Conservation (phyloP, 2,888 invertebrate species). For the Synanthedon formicaeformis region DNA sequence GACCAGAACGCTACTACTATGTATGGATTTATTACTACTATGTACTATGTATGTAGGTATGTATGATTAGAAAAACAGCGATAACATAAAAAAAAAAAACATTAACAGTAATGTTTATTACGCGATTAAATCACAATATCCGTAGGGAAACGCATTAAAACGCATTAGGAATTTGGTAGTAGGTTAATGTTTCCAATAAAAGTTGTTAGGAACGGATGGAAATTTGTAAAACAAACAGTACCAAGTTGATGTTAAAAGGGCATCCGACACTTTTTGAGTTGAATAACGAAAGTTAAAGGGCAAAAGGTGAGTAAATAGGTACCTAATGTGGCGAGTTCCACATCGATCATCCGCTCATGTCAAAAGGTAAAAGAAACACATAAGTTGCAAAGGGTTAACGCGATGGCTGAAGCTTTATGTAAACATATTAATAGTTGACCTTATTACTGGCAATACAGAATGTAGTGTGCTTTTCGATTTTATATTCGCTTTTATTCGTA, state of each 20-base stretch:
- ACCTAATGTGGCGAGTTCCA: conserved; percentile 6
- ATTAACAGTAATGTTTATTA: no score
- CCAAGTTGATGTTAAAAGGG: background rate
- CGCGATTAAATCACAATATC: no score
- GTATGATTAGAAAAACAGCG: no score
- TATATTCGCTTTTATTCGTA: background rate
- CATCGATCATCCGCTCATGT: conserved; percentile 10
- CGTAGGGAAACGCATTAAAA: no score
- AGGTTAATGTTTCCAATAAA: no score
- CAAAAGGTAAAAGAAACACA: conserved; percentile 4
- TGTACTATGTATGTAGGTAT: no score
- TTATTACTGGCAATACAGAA: background rate
- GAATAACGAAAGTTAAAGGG: conserved; percentile 5
- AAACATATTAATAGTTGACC: background rate
- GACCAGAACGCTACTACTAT: no score
- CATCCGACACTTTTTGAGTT: background rate
- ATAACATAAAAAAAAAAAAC: no score
- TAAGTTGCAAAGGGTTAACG: conserved; percentile 1
- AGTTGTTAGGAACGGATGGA: no score
- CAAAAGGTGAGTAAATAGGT: conserved; percentile 1
- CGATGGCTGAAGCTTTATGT: background rate
- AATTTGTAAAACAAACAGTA: background rate
- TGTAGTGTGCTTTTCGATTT: background rate
- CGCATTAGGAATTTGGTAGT: no score
- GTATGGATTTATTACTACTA: no score